Percentiles rank a stretch among this genome's conserved stretches.
Evolutionary conservation across 2,113 vertebrate species (phyloP).

Genomic region (Sminthopsis crassicaudata): DNA sequence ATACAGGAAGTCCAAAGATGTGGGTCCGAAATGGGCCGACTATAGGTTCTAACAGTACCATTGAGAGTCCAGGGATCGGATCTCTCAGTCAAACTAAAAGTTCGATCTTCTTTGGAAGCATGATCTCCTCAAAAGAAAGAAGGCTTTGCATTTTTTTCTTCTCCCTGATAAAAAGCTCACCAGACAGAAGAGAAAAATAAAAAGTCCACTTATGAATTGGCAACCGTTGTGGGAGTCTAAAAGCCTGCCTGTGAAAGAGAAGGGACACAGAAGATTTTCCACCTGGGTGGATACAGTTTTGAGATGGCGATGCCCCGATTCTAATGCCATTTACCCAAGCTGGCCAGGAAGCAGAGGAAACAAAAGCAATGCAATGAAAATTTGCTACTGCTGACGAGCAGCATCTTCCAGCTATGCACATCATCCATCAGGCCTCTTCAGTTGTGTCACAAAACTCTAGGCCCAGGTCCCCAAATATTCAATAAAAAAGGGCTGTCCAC

Average conservation of each 20-base stretch:
- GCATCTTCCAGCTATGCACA: background rate
- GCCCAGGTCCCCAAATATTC: background rate
- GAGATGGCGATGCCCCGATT: background rate
- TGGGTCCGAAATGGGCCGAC: background rate
- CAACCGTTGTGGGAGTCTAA: background rate
- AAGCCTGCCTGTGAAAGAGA: background rate
- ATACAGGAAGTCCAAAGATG: no score
- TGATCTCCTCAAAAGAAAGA: background rate
- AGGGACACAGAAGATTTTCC: background rate
- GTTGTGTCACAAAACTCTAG: background rate
- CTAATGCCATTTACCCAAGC: background rate
- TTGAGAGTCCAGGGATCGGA: background rate
- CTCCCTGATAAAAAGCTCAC: constrained; percentile 6
- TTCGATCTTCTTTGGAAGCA: background rate
- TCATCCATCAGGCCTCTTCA: background rate
- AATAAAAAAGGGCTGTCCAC: background rate
- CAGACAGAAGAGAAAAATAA: background rate
- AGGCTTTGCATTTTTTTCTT: background rate
- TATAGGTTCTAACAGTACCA: background rate
- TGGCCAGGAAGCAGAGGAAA: constrained; percentile 14
- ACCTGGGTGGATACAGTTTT: background rate
- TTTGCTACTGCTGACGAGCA: background rate
- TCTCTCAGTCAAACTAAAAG: background rate
- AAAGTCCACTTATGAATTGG: background rate
- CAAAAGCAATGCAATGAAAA: background rate